Conservation (phyloP, 2,888 invertebrate species). For the Polydesmus complanatus region DNA sequence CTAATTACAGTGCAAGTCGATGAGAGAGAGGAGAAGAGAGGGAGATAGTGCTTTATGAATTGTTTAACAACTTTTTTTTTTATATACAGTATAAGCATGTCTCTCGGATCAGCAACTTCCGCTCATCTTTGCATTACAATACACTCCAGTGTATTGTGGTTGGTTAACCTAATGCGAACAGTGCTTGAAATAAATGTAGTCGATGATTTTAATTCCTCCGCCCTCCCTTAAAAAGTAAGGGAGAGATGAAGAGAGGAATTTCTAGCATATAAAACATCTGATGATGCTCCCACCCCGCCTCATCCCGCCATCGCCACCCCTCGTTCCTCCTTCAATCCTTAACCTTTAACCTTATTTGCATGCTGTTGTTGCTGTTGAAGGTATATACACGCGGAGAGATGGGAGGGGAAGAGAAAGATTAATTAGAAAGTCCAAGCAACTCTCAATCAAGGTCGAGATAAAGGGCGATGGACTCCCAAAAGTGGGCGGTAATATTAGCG, state of each 20-base stretch:
- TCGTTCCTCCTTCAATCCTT: background rate
- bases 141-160: no score
- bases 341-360: background rate
- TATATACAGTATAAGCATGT: no score
- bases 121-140: no score
- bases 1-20: no score
- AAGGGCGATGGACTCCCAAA: background rate
- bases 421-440: background rate
- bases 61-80: no score
- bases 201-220: background rate
- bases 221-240: no score
- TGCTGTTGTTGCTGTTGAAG: background rate
- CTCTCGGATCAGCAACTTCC: no score
- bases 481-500: background rate
- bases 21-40: no score
- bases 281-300: background rate
- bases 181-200: background rate
- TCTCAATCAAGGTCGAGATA: background rate
- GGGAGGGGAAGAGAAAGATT: background rate
- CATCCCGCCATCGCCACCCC: no score
- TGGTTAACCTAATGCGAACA: background rate
- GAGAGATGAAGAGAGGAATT: background rate
- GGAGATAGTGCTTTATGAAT: no score
- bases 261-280: background rate
- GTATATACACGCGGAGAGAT: background rate